Base-by-base conservation (phyloP, 2,797 vertebrate genomes). In the Chromis chromis region DNA sequence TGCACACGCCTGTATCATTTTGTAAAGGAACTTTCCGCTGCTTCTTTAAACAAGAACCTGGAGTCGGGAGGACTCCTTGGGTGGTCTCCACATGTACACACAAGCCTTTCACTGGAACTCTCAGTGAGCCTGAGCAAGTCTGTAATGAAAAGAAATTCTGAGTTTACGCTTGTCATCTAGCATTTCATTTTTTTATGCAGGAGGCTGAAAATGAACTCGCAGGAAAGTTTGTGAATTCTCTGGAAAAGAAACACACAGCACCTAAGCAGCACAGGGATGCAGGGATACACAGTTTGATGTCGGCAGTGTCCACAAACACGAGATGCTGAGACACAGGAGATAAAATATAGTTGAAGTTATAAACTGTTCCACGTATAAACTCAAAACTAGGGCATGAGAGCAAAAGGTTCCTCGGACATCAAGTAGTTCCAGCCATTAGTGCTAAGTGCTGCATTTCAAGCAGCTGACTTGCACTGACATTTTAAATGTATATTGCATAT, bases 1-100 rank as follows among this genome's bases (percentile, higher is more conserved):
- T 54, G 24, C 17, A 33, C 36, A 50, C 31, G 39, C 8, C 31
- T 40, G 3, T 24, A 17, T 54, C 22, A 17, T 60, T 28, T 64
- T 56, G 70, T 54, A 31, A 61, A 73, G 22, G 24, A 27, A 17
- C 19, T 13, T 59, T 39, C 25, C 27, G 3, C 8, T 58, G 46
- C 12, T 50, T 71, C 64, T 50, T 56, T 19, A 66, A n/a, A 33
- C 52, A 33, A 79, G 65, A 61, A 46, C 12, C 4, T 48, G 28
- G 8, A 66, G 28, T 40, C 9, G 16, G 36, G 6, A 24, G 3
- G 65, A 42, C 62, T 78, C 73, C 22, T 9, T 83, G 75, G 76
- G 81, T 88, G 86, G 86, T 83, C 86, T 70, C 39, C 39, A 44
- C 75, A 22, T 74, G 84, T 40, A 67, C 63, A 55, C 48, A 65